Conservation (phyloP, 2,888 invertebrate species). For the Chelonus formosanus region DNA sequence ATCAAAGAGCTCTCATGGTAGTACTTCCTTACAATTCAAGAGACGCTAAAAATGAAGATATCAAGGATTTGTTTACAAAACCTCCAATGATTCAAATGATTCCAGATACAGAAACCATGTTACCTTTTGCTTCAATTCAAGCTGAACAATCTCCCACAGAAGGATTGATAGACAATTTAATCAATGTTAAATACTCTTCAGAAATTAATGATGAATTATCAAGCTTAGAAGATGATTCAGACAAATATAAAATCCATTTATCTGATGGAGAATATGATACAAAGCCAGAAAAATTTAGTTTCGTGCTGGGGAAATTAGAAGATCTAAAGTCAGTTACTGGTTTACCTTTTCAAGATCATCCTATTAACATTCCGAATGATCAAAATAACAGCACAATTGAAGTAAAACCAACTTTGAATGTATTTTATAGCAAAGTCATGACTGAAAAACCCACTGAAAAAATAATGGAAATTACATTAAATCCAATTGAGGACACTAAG, state of each 20-base stretch:
- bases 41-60: constrained; percentile 67
- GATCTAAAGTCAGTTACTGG: too few relatives aligned
- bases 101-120: constrained; percentile 48
- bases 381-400: not conserved
- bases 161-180: constrained; percentile 15
- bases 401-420: constrained; percentile 42
- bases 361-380: too few relatives aligned
- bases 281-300: constrained; percentile 54
- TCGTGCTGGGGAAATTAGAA: constrained; percentile 49
- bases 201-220: constrained; percentile 8
- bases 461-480: constrained; percentile 45
- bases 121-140: constrained; percentile 37
- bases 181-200: constrained; percentile 16
- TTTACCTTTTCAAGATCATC: too few relatives aligned
- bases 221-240: constrained; percentile 33
- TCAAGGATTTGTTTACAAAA: constrained; percentile 74
- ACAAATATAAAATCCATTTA: constrained; percentile 50
- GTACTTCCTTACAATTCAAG: constrained; percentile 74
- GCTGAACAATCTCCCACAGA: constrained; percentile 14
- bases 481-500: constrained; percentile 44
- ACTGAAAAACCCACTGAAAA: constrained; percentile 43
- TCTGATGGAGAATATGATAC: constrained; percentile 45
- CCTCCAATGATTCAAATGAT: constrained; percentile 73
- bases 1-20: constrained; percentile 70
- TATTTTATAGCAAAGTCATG: constrained; percentile 49